Evolutionary conservation across 2,113 vertebrate genomes (phyloP), one percentile per base, ranked within the genome.

Genomic region (Tragelaphus buxtoni): DNA sequence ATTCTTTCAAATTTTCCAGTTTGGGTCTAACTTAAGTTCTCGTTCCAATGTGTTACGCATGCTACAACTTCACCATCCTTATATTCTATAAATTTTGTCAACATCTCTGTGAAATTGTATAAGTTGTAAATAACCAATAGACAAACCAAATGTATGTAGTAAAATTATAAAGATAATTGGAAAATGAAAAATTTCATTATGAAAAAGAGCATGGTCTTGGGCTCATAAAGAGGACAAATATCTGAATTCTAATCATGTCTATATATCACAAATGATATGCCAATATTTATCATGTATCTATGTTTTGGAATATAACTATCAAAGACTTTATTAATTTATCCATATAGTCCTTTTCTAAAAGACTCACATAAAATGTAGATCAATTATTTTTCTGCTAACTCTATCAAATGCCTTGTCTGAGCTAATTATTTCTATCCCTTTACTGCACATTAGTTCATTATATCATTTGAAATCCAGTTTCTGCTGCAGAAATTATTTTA

Each of bases 401-500:
- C 94, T 98, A 95, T 98, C 91, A 98, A 98, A 98, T 98, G 60
- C 18, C 65, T 97, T 97, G 30, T 96, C 97, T 98, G 97, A 98
- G 98, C 98, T 98, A 98, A 98, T 99, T 98, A 98, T 99, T 98
- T 98, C 97, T 47, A 93, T 94, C 97, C 92, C 97, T 98, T 98
- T 97, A 96, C 95, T 96, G 95, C 98, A 98, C 96, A 98, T 98
- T 97, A 98, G 97, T 98, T 99, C 98, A 98, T 99, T 99, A 99
- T 98, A 98, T 85, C 95, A 97, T 98, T 95, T 98, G 98, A 99
- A 99, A 99, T 98, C 97, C 97, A 95, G 97, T 97, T 98, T 98
- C 98, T 98, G 95, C 86, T 92, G 97, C 93, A 74, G 98, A 99
- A 99, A 98, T 99, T 98, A 98, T 99, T 99, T 99, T 99, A 99